phyloP scores from a whole-genome alignment of 2,113 vertebrate species.

The Progne subis region DNA sequence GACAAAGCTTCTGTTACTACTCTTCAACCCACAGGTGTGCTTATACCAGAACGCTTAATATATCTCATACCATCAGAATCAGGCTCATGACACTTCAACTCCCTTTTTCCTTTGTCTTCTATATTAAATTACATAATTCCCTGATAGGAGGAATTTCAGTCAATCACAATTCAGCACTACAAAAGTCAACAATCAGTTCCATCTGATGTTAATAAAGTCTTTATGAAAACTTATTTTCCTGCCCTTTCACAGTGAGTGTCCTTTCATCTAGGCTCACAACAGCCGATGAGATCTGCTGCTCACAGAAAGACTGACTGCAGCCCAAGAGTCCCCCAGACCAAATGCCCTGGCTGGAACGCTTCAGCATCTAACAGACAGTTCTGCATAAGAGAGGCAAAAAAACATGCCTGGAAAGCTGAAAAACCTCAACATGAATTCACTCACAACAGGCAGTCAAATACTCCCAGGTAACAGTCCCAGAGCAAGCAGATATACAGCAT shows the following conservation, averaged over 20 bases:
- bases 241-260: neutral
- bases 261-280: neutral
- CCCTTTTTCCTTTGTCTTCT: neutral
- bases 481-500: neutral
- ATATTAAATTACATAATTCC: neutral
- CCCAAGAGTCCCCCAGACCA: neutral
- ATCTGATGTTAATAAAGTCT: neutral
- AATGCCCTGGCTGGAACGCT: neutral
- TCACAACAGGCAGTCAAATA: neutral
- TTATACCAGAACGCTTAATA: neutral
- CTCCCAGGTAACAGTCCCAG: neutral
- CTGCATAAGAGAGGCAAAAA: neutral
- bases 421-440: neutral
- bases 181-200: neutral
- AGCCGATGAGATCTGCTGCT: neutral
- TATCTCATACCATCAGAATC: neutral
- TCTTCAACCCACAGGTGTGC: neutral
- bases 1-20: neutral
- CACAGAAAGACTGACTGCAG: neutral
- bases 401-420: neutral
- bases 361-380: neutral
- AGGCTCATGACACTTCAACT: neutral
- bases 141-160: neutral
- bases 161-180: neutral
- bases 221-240: neutral